phyloP scores from a whole-genome alignment of 2,888 invertebrate genomes.

The Drosophila fulvimacula region DNA sequence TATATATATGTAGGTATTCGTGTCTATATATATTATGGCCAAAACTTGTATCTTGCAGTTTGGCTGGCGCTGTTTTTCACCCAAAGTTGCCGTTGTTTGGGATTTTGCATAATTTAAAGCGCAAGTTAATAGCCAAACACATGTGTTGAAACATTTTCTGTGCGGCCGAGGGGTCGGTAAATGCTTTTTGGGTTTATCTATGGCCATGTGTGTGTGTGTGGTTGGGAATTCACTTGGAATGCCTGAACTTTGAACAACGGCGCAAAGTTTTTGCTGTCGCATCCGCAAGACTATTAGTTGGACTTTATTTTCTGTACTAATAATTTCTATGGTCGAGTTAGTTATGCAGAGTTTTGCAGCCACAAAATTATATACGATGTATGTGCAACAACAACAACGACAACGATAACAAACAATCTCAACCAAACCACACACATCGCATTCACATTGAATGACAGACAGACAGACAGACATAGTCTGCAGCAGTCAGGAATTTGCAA shows the following conservation, averaged over 20 bases:
- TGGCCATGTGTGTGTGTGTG: constrained; percentile 6
- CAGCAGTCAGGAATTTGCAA: constrained; percentile 13
- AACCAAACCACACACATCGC: constrained; percentile 1
- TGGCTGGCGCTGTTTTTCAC: constrained; percentile 16
- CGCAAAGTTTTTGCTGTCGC: constrained; percentile 20
- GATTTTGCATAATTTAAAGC: constrained; percentile 72
- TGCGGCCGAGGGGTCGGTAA: constrained; percentile 1
- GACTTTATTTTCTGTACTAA: constrained; percentile 19
- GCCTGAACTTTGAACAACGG: constrained; percentile 38
- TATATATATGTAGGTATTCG: not conserved
- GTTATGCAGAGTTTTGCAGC: constrained; percentile 8
- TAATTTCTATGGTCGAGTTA: constrained; percentile 5
- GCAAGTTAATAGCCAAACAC: constrained; percentile 71
- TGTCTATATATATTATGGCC: constrained; percentile 5
- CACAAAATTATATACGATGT: constrained; percentile 8
- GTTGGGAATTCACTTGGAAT: constrained; percentile 36
- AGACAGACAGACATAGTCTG: not conserved
- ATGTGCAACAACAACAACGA: not conserved
- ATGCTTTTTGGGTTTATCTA: constrained; percentile 23
- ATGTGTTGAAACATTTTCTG: constrained; percentile 53
- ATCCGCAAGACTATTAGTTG: constrained; percentile 9
- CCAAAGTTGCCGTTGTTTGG: constrained; percentile 33
- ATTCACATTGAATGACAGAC: constrained; percentile 5
- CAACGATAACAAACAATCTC: not conserved
- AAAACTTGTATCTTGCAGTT: constrained; percentile 49